Evolutionary conservation across 1,140 invertebrate genomes (phyloP).

Genomic region (Riptortus pedestris): DNA sequence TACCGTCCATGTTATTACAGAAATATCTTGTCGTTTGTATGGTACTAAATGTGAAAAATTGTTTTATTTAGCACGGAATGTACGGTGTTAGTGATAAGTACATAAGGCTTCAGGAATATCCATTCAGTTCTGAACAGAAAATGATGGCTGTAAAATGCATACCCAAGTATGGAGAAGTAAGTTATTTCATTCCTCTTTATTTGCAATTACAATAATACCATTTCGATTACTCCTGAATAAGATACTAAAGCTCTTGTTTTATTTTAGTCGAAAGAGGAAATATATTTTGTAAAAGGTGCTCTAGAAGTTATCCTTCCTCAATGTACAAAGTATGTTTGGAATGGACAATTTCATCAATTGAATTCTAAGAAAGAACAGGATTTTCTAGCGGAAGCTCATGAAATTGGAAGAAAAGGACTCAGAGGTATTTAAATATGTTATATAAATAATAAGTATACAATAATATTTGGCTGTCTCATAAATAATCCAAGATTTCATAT

Average conservation of each 20-base stretch:
- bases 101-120: slow-evolving; percentile 83
- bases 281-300: slow-evolving; percentile 92
- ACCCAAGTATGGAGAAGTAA: slow-evolving; percentile 60
- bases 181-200: slow-evolving; percentile 32
- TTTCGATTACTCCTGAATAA: no score
- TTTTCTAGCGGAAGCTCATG: slow-evolving; percentile 67
- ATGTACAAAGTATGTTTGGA: slow-evolving; percentile 72
- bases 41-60: not conserved
- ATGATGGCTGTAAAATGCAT: slow-evolving; percentile 96
- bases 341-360: slow-evolving; percentile 58
- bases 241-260: no score
- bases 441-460: not conserved
- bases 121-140: slow-evolving; percentile 94
- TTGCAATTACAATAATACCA: not conserved
- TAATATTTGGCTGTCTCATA: not conserved
- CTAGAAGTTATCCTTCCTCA: slow-evolving; percentile 78
- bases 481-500: not conserved
- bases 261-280: slow-evolving; percentile 52
- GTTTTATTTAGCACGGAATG: slow-evolving; percentile 60
- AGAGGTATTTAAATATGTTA: slow-evolving; percentile 40
- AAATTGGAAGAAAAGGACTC: slow-evolving; percentile 67
- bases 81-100: slow-evolving; percentile 71
- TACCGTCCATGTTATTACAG: not conserved
- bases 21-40: not conserved
- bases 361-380: slow-evolving; percentile 70